phyloP scores from a whole-genome alignment of 2,113 vertebrate species.

The Nibea coibor region DNA sequence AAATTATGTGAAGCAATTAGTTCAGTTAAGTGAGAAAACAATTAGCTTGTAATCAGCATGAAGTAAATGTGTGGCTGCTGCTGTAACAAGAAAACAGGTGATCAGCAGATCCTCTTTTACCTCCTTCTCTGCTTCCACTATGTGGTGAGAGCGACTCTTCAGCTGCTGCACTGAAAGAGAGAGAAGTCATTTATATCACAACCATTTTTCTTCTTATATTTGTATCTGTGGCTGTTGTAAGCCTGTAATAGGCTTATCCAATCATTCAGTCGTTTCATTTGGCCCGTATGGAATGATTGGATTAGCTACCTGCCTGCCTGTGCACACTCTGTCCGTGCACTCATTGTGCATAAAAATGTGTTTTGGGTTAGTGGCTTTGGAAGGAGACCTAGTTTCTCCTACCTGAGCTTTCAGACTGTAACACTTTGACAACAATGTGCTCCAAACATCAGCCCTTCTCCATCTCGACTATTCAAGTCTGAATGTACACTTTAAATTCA shows the following conservation, averaged over 20 bases:
- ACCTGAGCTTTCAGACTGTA: background rate
- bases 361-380: no score
- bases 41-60: slow-evolving; percentile 17
- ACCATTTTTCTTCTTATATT: no score
- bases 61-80: background rate
- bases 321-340: no score
- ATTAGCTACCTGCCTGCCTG: no score
- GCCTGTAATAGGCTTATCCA: no score
- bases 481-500: background rate
- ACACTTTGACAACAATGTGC: background rate
- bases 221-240: no score
- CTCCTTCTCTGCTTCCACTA: background rate
- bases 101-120: background rate
- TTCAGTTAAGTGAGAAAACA: slow-evolving; percentile 13
- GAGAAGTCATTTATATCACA: no score
- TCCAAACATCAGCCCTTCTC: background rate
- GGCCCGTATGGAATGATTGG: no score
- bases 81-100: background rate
- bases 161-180: background rate
- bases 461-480: background rate
- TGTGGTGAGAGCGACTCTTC: background rate
- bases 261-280: no score
- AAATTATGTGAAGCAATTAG: slow-evolving; percentile 24
- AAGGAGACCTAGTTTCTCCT: no score
- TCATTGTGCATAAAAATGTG: no score